Conservation (phyloP, 2,888 invertebrate species). For the Tetragonula carbonaria region DNA sequence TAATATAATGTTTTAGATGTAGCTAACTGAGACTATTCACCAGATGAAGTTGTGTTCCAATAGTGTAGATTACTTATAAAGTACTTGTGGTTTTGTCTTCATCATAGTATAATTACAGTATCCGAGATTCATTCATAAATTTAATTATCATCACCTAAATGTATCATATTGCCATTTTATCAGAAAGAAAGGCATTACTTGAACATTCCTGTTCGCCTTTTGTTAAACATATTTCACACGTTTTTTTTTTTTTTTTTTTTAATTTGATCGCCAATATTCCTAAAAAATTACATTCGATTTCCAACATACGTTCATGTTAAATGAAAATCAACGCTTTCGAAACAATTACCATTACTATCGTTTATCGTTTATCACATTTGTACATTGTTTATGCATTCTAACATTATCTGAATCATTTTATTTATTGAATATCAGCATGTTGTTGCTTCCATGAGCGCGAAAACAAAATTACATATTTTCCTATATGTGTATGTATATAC, state of each 20-base stretch:
- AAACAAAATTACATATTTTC: slow-evolving; percentile 39
- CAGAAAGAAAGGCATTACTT: slow-evolving; percentile 1
- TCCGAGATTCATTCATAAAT: slow-evolving; percentile 24
- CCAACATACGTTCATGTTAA: background rate
- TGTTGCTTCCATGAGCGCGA: slow-evolving; percentile 31
- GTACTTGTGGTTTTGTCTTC: slow-evolving; percentile 64
- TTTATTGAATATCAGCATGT: slow-evolving; percentile 20
- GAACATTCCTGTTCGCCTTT: slow-evolving; percentile 45
- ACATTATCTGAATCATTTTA: background rate
- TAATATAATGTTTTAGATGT: slow-evolving; percentile 68
- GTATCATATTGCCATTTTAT: slow-evolving; percentile 16
- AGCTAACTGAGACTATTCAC: slow-evolving; percentile 80
- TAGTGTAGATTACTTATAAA: slow-evolving; percentile 76
- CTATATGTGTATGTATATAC: background rate
- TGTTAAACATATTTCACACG: slow-evolving; percentile 7
- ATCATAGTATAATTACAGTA: slow-evolving; percentile 30
- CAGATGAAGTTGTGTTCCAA: slow-evolving; percentile 81
- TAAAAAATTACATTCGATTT: slow-evolving; percentile 2
- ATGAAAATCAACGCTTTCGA: background rate
- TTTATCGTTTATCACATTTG: background rate
- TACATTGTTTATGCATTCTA: background rate
- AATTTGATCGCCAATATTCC: slow-evolving; percentile 11
- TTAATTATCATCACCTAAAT: background rate
- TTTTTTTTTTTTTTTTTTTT: background rate
- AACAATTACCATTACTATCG: background rate